phyloP scores from a whole-genome alignment of 1,140 invertebrate species.

The Littorina saxatilis region DNA sequence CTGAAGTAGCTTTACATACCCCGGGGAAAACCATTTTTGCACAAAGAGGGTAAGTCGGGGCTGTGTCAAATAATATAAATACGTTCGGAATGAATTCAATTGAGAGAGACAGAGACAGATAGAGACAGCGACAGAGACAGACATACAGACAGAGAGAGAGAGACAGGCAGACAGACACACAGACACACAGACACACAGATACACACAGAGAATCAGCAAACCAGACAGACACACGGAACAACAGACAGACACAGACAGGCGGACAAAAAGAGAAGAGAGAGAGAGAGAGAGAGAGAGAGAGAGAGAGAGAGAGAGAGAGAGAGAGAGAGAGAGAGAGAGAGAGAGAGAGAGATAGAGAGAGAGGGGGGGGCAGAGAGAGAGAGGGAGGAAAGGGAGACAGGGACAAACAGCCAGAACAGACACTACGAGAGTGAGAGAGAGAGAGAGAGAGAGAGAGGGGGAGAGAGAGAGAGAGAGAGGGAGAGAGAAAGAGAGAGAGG shows the following conservation, averaged over 20 bases:
- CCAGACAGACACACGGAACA: neutral
- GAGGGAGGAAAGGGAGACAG: neutral
- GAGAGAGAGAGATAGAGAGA: slow-evolving; percentile 1
- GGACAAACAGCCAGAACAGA: neutral
- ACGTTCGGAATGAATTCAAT: too few species aligned
- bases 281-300: slow-evolving; percentile 9
- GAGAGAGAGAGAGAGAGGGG: slow-evolving; percentile 14
- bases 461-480: slow-evolving; percentile 15
- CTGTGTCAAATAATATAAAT: too few species aligned
- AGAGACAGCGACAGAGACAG: neutral
- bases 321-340: slow-evolving; percentile 15
- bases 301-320: slow-evolving; percentile 14
- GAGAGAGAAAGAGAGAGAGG: slow-evolving; percentile 12
- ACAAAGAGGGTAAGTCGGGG: too few species aligned
- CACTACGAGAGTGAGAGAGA: too few species aligned
- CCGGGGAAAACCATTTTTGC: too few species aligned
- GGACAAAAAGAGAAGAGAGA: neutral
- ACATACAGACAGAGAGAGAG: neutral
- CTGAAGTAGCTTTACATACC: too few species aligned
- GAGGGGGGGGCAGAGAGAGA: too few species aligned
- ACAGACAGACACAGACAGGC: neutral
- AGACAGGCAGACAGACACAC: neutral
- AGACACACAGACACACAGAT: neutral
- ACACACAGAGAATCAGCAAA: neutral
- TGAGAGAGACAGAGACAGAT: neutral